Conservation (phyloP, 2,888 invertebrate genomes). For the Drosophila trichaetosa region DNA sequence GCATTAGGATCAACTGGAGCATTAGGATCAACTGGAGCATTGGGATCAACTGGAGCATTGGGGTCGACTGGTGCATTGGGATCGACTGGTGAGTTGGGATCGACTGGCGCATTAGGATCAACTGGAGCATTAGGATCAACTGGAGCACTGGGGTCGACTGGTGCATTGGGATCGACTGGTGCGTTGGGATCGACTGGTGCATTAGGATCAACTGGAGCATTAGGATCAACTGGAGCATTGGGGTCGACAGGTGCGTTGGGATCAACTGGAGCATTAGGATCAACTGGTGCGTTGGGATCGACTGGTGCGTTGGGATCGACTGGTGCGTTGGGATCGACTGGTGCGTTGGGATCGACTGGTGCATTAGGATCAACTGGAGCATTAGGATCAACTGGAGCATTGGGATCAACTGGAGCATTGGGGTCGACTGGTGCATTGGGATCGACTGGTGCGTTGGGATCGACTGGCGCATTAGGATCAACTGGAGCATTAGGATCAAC, state of each 20-base stretch:
- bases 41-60: fast-evolving
- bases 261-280: fast-evolving
- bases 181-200: not conserved
- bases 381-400: fast-evolving
- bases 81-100: fast-evolving
- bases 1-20: not conserved
- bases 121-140: not conserved
- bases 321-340: not conserved
- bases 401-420: fast-evolving
- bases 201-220: fast-evolving
- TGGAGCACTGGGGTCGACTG: not conserved
- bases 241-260: fast-evolving
- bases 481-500: not conserved
- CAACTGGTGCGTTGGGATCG: fast-evolving
- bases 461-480: not conserved
- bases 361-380: not conserved
- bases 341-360: not conserved
- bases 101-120: fast-evolving
- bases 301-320: not conserved
- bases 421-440: not conserved
- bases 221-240: fast-evolving
- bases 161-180: not conserved
- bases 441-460: not conserved
- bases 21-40: not conserved
- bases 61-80: not conserved